Evolutionary conservation across 2,113 vertebrate species (phyloP).

Genomic region (Genyomyrus donnyi): DNA sequence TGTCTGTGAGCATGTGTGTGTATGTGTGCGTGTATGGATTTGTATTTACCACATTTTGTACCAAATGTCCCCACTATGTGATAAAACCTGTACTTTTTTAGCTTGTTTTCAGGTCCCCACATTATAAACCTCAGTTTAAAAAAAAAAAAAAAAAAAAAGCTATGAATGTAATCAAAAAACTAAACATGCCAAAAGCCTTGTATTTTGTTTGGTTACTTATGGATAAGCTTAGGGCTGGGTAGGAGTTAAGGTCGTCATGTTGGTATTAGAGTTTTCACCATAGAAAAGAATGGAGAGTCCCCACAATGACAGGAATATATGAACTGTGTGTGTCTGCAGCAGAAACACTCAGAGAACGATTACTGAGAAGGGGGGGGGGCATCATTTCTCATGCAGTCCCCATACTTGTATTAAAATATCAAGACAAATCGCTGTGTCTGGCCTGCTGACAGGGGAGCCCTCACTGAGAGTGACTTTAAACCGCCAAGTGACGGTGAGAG

Average conservation of each 20-base stretch:
- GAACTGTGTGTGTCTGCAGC: not conserved
- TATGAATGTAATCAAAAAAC: not conserved
- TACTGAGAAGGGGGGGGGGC: not conserved
- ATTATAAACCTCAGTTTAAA: not conserved
- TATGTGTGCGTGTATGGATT: not conserved
- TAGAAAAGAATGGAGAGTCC: not conserved
- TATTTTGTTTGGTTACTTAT: not conserved
- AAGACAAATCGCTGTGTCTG: conserved; percentile 57
- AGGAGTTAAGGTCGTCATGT: not conserved
- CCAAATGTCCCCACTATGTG: not conserved
- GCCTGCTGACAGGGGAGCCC: conserved; percentile 46
- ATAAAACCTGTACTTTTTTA: not conserved
- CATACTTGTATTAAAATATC: conserved; percentile 60
- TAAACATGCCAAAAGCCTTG: not conserved
- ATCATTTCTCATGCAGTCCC: conserved; percentile 52
- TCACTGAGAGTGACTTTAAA: conserved; percentile 42
- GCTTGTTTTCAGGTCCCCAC: not conserved
- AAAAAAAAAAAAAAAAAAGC: not conserved
- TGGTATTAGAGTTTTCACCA: not conserved
- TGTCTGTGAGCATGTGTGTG: no score
- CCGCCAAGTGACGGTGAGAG: conserved; percentile 37
- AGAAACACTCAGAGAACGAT: not conserved
- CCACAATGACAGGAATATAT: not conserved
- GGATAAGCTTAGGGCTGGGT: not conserved
- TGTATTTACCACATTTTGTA: not conserved